phyloP scores from a whole-genome alignment of 2,113 vertebrate species.

The Spheniscus mendiculus region DNA sequence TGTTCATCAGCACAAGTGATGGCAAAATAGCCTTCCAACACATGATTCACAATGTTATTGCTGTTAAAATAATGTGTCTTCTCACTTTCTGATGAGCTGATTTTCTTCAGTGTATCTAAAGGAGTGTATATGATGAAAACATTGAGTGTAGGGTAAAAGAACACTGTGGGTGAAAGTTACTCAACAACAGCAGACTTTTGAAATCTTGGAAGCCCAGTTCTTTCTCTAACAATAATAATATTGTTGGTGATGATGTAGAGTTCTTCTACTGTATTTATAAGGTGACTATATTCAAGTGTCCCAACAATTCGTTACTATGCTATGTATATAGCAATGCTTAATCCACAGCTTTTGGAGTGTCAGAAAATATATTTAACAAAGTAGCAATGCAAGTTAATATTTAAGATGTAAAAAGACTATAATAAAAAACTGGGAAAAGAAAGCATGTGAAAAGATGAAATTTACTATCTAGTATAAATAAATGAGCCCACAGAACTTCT shows the following conservation, averaged over 20 bases:
- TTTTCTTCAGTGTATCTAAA: background rate
- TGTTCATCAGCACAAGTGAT: slow-evolving; percentile 9
- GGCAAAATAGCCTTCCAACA: background rate
- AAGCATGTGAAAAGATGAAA: background rate
- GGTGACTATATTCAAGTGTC: background rate
- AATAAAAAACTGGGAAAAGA: background rate
- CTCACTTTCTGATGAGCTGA: background rate
- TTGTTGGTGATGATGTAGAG: background rate
- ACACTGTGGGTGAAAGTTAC: background rate
- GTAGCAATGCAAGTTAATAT: background rate
- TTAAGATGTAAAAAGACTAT: background rate
- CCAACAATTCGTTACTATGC: background rate
- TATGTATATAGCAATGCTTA: background rate
- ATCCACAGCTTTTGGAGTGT: background rate
- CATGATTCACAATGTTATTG: background rate
- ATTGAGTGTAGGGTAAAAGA: background rate
- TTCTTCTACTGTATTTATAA: background rate
- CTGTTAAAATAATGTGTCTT: slow-evolving; percentile 23
- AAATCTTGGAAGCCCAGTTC: background rate
- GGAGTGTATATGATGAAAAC: background rate
- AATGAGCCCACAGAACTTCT: background rate
- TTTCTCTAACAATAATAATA: background rate
- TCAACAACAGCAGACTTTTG: background rate
- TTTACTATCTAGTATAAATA: slow-evolving; percentile 12
- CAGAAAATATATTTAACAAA: background rate